phyloP scores from a whole-genome alignment of 2,113 vertebrate species.

The Scomber scombrus region DNA sequence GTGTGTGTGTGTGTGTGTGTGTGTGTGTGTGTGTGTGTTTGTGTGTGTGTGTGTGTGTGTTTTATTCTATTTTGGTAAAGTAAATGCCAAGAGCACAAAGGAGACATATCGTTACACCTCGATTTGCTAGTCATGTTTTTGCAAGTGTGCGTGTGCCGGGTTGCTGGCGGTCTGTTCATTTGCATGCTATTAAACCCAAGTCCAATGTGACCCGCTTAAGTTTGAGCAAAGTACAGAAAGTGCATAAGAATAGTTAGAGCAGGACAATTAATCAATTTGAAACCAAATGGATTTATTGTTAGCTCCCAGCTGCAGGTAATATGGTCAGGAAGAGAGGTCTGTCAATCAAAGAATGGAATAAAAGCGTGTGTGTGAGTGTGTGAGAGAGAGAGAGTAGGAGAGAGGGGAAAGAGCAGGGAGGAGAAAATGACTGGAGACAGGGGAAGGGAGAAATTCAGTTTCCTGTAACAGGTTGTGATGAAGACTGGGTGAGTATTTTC shows the following conservation, averaged over 20 bases:
- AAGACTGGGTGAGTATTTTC: conserved; percentile 42
- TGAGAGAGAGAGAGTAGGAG: background rate
- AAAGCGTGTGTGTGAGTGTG: conserved; percentile 6
- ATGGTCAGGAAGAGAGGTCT: conserved; percentile 3
- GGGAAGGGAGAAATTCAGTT: conserved; percentile 30
- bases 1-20: background rate
- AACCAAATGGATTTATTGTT: conserved; percentile 35
- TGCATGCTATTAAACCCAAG: conserved; percentile 19
- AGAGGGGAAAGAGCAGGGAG: background rate
- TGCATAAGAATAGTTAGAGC: conserved; percentile 29
- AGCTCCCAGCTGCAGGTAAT: conserved; percentile 21
- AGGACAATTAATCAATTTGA: conserved; percentile 44
- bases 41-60: background rate
- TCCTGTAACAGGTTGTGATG: conserved; percentile 47
- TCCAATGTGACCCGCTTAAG: conserved; percentile 22
- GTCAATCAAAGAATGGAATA: conserved; percentile 1
- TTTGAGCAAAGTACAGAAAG: conserved; percentile 13
- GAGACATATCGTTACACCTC: conserved; percentile 7
- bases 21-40: background rate
- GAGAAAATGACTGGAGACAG: background rate
- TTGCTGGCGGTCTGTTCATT: conserved; percentile 3
- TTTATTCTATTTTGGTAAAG: conserved; percentile 28
- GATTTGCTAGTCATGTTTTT: conserved; percentile 18
- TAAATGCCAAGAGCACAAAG: conserved; percentile 33
- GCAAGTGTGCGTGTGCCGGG: conserved; percentile 1